Percentiles rank a stretch among this genome's conserved stretches.
phyloP scores from a whole-genome alignment of 1,140 invertebrate genomes.

The Drosophila novamexicana region DNA sequence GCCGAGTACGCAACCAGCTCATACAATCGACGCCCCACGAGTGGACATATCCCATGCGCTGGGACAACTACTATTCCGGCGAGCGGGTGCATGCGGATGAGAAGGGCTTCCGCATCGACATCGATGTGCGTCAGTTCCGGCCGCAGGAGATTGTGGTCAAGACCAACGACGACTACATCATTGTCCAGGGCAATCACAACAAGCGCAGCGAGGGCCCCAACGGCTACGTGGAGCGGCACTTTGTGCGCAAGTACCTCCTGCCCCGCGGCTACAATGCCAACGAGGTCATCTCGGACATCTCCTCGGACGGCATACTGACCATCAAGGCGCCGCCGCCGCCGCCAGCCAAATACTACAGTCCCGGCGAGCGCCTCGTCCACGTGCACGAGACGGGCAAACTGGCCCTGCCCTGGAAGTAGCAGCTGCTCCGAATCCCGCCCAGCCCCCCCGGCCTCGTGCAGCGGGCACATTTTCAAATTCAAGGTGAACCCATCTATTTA shows the following conservation, averaged over 20 bases:
- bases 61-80: constrained; percentile 86
- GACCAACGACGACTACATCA: constrained; percentile 90
- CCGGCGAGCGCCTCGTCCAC: constrained; percentile 65
- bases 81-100: constrained; percentile 86
- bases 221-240: constrained; percentile 90
- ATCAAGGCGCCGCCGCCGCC: constrained; percentile 88
- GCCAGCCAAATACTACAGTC: constrained; percentile 68
- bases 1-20: constrained; percentile 73
- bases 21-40: constrained; percentile 74
- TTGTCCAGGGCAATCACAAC: constrained; percentile 93
- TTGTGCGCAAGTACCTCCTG: constrained; percentile 88
- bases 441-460: background rate
- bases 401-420: constrained; percentile 76
- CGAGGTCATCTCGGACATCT: constrained; percentile 89
- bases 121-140: constrained; percentile 94
- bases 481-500: constrained; percentile 74
- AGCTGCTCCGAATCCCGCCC: background rate
- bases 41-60: constrained; percentile 74
- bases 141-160: constrained; percentile 95
- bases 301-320: constrained; percentile 90
- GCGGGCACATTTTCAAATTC: constrained; percentile 26
- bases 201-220: constrained; percentile 90
- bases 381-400: constrained; percentile 78
- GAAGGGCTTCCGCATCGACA: constrained; percentile 91
- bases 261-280: constrained; percentile 87